Evolutionary conservation across 2,888 invertebrate species (phyloP).

Genomic region (Clivina fossor): DNA sequence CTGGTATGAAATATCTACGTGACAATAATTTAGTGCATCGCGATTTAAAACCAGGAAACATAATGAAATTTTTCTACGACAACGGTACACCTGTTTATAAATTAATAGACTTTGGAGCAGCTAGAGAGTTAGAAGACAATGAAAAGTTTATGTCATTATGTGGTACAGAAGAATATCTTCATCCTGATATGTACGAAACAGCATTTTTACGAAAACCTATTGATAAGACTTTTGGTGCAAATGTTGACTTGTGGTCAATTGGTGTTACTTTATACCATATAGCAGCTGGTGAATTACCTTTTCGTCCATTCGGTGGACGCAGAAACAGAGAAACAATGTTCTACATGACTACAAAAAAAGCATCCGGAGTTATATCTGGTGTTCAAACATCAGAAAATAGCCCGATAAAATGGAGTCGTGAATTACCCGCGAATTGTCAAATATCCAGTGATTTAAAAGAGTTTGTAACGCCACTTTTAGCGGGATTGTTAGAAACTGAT

Average conservation of each 20-base stretch:
- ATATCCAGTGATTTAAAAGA: conserved; percentile 81
- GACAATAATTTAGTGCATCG: conserved; percentile 93
- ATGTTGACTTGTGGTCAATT: conserved; percentile 95
- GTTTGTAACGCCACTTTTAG: conserved; percentile 84
- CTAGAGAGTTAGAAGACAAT: conserved; percentile 90
- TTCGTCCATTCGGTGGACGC: conserved; percentile 90
- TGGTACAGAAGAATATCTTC: conserved; percentile 95
- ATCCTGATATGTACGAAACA: conserved; percentile 95
- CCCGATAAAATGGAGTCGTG: conserved; percentile 86
- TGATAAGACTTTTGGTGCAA: conserved; percentile 88
- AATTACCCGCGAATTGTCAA: conserved; percentile 85
- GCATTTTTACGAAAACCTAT: conserved; percentile 87
- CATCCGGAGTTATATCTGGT: conserved; percentile 85
- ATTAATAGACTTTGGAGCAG: conserved; percentile 95
- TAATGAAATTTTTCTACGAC: conserved; percentile 92
- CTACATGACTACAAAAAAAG: conserved; percentile 91
- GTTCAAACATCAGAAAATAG: conserved; percentile 89
- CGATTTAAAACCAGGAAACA: conserved; percentile 95
- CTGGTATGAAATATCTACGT: conserved; percentile 92
- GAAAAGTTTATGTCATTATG: conserved; percentile 94
- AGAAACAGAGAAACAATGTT: conserved; percentile 96
- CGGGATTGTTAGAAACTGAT: conserved; percentile 88
- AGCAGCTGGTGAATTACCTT: conserved; percentile 92
- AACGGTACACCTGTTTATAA: conserved; percentile 85
- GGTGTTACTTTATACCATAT: conserved; percentile 95